These are phyloP conservation scores for Setipinna tenuifilis DNA, from an alignment of 2,797 vertebrate genomes.

Conservation along the genomic window DNA sequence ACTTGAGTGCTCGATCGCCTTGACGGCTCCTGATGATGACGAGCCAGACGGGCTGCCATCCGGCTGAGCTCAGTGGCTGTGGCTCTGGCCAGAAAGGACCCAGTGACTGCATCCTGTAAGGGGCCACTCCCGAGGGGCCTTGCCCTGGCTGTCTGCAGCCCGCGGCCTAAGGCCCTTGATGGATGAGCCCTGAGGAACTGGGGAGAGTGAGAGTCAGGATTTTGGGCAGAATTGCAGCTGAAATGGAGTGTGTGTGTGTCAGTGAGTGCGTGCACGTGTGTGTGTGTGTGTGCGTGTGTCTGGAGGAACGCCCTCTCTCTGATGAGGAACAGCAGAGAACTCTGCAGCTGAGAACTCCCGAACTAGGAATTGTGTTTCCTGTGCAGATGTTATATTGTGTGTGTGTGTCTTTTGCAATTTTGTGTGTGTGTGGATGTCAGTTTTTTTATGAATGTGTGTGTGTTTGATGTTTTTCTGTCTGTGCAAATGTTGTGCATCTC, in stretches of 20 bases:
- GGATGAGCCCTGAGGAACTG: not conserved
- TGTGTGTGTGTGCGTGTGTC: not conserved
- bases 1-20: not conserved
- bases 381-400: constrained; percentile 38
- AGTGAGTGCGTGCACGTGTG: not conserved
- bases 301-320: constrained; percentile 22
- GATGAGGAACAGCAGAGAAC: constrained; percentile 16
- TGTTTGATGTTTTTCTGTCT: too few relatives aligned
- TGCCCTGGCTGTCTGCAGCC: not conserved
- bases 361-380: constrained; percentile 25
- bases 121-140: not conserved
- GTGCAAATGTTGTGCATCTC: too few relatives aligned
- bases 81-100: not conserved
- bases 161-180: not conserved
- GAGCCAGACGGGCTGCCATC: not conserved
- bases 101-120: not conserved
- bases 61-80: not conserved
- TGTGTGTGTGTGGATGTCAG: not conserved
- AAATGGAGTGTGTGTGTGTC: not conserved
- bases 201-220: not conserved
- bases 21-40: not conserved
- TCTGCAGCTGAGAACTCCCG: constrained; percentile 11
- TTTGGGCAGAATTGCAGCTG: not conserved
- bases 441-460: too few relatives aligned
- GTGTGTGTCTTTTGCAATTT: constrained; percentile 27